Percentiles rank a stretch among this genome's conserved stretches.
Conservation (phyloP, 2,888 invertebrate species). For the Meteorus colon region DNA sequence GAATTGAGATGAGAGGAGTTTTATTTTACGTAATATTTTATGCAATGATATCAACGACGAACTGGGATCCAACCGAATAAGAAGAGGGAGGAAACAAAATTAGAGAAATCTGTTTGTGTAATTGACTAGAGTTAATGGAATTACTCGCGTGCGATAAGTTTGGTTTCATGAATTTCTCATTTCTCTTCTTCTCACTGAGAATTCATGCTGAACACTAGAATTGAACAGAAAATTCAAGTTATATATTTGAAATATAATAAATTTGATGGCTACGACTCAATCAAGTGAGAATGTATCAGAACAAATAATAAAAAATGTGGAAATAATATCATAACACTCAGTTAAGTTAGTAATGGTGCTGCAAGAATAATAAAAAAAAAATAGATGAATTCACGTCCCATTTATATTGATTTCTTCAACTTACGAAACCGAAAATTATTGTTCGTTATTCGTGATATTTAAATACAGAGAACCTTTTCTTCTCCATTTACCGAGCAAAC, state of each 20-base stretch:
- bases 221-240: constrained; percentile 16
- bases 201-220: constrained; percentile 21
- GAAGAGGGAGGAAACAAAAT: constrained; percentile 20
- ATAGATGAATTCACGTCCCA: not conserved
- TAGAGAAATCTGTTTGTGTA: constrained; percentile 12
- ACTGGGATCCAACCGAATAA: not conserved
- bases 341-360: not conserved
- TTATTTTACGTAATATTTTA: not conserved
- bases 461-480: constrained; percentile 13
- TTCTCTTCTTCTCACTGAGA: constrained; percentile 10
- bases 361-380: constrained; percentile 7
- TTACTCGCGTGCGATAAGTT: constrained; percentile 26
- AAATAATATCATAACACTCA: not conserved
- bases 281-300: not conserved
- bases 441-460: constrained; percentile 23
- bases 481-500: constrained; percentile 33
- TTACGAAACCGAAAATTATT: constrained; percentile 6
- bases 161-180: constrained; percentile 19
- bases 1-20: constrained; percentile 5
- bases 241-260: not conserved
- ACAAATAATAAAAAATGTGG: not conserved
- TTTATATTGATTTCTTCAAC: not conserved
- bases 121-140: constrained; percentile 59
- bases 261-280: not conserved
- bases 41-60: not conserved